Evolutionary conservation across 2,113 vertebrate genomes (phyloP), one percentile per base, ranked within the genome.

Genomic region (Eonycteris spelaea): DNA sequence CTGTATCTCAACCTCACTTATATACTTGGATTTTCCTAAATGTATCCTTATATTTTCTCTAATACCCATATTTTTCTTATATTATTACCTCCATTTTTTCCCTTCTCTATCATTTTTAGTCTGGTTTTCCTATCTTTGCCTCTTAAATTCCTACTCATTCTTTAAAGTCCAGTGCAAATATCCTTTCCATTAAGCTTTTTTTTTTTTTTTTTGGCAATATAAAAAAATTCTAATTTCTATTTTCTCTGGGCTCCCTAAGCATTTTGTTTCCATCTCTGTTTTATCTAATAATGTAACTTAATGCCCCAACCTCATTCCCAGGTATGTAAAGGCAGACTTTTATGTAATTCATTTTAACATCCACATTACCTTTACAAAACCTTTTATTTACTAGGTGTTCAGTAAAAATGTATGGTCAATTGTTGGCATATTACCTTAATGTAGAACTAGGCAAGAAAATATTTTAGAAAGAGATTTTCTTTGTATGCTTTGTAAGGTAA

Each of bases 401-500:
- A 94, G 12, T 94, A 89, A 95, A 91, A 94, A 40, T 40, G 3
- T 75, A 21, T 38, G 8, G 8, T 48, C 67, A 73, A 12, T 74
- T 91, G 16, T 84, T 94, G 77, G 12, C 59, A 30, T 94, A 68
- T 40, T 74, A 22, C 14, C 28, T 21, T 82, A 70, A 92, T 91
- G 87, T 77, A 70, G 45, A 86, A 70, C 26, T 86, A 85, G 53
- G 26, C n/a, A 38, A 90, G 53, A 57, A 89, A 89, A 73, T 94
- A 88, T 79, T 94, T 94, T 85, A 3, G 71, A 91, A 95, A 67
- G 48, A 86, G 18, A 51, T 59, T 85, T 92, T 91, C 38, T 91
- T 79, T 75, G 12, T 88, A 63, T 95, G 30, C 28, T 95, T 94
- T 84, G 65, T 97, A 73, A 74, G 55, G 26, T 92, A 92, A 90